These are phyloP conservation scores for Panthera leo DNA, from an alignment of 2,113 vertebrate species.

Conservation along the genomic window DNA sequence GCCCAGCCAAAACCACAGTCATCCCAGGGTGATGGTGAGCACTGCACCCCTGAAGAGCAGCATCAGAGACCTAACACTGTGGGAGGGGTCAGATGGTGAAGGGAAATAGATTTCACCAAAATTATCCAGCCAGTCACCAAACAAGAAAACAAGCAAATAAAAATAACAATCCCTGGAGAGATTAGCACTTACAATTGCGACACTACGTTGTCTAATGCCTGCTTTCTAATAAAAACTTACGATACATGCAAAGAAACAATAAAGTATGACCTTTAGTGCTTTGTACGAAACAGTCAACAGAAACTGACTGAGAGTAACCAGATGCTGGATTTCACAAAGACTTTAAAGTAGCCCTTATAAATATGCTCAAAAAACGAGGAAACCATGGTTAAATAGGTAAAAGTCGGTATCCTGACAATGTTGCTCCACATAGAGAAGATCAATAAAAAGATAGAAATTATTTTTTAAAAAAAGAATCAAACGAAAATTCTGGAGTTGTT, in stretches of 20 bases:
- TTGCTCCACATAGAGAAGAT: not conserved
- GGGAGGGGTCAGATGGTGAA: not conserved
- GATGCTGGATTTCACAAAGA: not conserved
- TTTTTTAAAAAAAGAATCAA: not conserved
- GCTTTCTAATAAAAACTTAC: not conserved
- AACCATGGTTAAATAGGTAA: not conserved
- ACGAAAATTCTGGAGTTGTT: not conserved
- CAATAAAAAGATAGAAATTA: not conserved
- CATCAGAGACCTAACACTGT: not conserved
- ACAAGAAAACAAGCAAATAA: not conserved
- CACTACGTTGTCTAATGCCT: not conserved
- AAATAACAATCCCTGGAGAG: not conserved
- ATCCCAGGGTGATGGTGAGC: not conserved
- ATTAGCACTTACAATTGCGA: not conserved
- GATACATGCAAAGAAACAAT: not conserved
- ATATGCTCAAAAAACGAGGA: not conserved
- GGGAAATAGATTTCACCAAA: not conserved
- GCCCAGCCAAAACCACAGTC: not conserved
- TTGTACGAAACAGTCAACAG: not conserved
- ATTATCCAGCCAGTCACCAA: not conserved
- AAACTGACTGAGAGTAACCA: not conserved
- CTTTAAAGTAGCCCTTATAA: conserved; percentile 20
- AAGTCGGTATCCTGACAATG: not conserved
- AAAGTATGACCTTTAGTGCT: not conserved
- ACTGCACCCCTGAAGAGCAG: not conserved